Evolutionary conservation across 2,888 invertebrate genomes (phyloP).

Genomic region (Noctua pronuba): DNA sequence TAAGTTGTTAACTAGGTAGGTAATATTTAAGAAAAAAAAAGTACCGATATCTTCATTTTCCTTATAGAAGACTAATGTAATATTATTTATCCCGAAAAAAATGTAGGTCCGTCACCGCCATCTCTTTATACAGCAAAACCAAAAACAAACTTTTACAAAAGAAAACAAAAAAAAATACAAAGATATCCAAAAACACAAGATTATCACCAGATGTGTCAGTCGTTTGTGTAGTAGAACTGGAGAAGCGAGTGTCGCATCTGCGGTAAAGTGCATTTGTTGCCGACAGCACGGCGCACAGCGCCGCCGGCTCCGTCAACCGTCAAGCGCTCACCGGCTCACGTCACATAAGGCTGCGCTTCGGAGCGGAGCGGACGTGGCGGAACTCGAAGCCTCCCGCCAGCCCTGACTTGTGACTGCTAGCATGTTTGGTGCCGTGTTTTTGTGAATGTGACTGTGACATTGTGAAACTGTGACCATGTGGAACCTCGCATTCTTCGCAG

Average conservation of each 20-base stretch:
- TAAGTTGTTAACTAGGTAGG: not conserved
- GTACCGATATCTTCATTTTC: not conserved
- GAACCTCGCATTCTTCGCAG: conserved; percentile 74
- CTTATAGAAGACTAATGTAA: not conserved
- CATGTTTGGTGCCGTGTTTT: conserved; percentile 75
- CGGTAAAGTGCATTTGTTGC: conserved; percentile 32
- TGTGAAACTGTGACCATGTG: conserved; percentile 74
- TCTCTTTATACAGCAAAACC: not conserved
- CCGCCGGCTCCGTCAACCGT: conserved; percentile 9
- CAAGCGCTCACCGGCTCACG: conserved; percentile 69
- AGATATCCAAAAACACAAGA: not conserved
- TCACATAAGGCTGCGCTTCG: conserved; percentile 78
- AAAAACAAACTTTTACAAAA: not conserved
- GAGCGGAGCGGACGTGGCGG: conserved; percentile 78
- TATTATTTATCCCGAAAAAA: not conserved
- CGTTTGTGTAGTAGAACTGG: not conserved
- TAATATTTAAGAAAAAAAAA: not conserved
- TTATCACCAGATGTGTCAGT: not conserved
- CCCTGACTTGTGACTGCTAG: conserved; percentile 73
- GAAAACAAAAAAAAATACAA: not conserved
- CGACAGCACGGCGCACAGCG: conserved; percentile 11
- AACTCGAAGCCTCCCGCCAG: conserved; percentile 40
- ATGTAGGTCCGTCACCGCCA: not conserved
- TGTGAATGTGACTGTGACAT: conserved; percentile 78
- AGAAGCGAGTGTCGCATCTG: conserved; percentile 43